A percentile compares a stretch with the other conserved stretches of the same genome.
These are phyloP conservation scores for Notechis scutatus DNA, from an alignment of 2,113 vertebrate species.

Conservation along the genomic window DNA sequence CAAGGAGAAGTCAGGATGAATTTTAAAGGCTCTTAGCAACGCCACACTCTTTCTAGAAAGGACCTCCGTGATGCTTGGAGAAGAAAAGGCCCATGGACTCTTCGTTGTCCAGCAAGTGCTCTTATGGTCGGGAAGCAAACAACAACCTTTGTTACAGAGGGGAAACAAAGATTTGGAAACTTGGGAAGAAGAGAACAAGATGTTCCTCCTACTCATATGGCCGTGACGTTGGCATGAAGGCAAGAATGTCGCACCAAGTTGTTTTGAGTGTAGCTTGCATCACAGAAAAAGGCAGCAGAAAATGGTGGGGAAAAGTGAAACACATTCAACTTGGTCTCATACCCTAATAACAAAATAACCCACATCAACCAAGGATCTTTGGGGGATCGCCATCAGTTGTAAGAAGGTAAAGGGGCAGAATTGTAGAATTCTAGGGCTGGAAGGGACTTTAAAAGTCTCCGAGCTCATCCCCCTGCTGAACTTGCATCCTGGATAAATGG, in stretches of 20 bases:
- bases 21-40: background rate
- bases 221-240: background rate
- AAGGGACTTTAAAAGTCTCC: background rate
- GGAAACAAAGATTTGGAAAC: background rate
- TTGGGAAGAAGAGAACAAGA: background rate
- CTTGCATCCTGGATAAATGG: background rate
- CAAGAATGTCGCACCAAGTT: slow-evolving; percentile 11
- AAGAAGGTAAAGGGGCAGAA: background rate
- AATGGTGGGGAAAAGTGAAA: background rate
- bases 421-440: background rate
- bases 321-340: background rate
- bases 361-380: background rate
- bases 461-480: background rate
- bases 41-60: background rate
- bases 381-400: background rate
- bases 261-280: slow-evolving; percentile 17
- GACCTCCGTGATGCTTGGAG: background rate
- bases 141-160: background rate
- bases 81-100: background rate
- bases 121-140: background rate
- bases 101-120: background rate
- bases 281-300: background rate
- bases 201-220: background rate
- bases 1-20: background rate
- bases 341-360: background rate